phyloP scores from a whole-genome alignment of 2,113 vertebrate genomes.

The Progne subis region DNA sequence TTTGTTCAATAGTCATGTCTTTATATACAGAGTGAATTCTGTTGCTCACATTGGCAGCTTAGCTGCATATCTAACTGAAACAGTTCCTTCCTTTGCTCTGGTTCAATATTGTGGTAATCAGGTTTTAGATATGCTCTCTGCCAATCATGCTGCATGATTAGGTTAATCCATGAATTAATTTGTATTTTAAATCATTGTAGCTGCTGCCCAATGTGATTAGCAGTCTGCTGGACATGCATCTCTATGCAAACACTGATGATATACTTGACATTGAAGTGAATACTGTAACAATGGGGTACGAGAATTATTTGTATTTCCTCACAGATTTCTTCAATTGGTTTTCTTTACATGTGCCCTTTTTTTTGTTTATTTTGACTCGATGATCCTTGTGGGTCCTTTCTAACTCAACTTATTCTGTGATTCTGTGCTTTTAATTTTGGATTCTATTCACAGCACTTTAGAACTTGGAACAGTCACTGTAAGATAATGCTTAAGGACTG shows the following conservation, averaged over 20 bases:
- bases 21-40: slow-evolving; percentile 37
- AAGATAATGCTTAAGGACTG: neutral
- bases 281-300: neutral
- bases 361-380: neutral
- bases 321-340: neutral
- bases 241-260: neutral
- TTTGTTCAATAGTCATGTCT: slow-evolving; percentile 33
- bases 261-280: neutral
- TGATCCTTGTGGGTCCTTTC: neutral
- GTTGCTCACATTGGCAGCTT: slow-evolving; percentile 26
- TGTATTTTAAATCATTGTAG: neutral
- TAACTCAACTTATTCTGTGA: neutral
- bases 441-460: neutral
- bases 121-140: slow-evolving; percentile 7
- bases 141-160: slow-evolving; percentile 21
- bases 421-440: neutral
- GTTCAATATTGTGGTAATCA: neutral
- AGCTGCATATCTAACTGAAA: slow-evolving; percentile 56
- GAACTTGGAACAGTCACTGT: neutral
- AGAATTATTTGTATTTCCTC: neutral
- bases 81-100: slow-evolving; percentile 56
- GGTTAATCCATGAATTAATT: slow-evolving; percentile 14
- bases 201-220: neutral
- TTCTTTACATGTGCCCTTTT: neutral
- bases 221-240: neutral